Conservation (phyloP, 2,113 vertebrate genomes). For the Apteryx owenii region DNA sequence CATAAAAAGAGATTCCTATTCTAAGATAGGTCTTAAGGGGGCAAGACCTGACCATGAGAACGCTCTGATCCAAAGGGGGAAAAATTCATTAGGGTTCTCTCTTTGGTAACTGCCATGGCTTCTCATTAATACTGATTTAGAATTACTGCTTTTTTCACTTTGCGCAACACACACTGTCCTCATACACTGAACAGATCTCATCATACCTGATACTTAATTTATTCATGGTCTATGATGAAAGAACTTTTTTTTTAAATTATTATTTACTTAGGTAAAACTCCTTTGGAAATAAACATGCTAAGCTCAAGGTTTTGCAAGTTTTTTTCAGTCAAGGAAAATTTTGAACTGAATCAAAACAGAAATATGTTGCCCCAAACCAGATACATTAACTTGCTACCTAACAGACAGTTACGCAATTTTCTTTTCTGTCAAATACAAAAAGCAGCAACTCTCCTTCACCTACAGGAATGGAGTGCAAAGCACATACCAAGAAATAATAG, state of each 20-base stretch:
- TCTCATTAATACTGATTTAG: neutral
- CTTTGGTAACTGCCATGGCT: neutral
- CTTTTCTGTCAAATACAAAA: neutral
- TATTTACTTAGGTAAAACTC: neutral
- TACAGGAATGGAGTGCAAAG: fast-evolving
- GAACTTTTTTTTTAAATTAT: neutral
- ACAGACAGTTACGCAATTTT: neutral
- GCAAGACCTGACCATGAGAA: neutral
- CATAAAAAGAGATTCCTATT: neutral
- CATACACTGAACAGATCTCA: neutral
- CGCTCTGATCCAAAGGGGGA: neutral
- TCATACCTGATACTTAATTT: neutral
- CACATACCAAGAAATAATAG: neutral
- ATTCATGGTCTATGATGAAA: neutral
- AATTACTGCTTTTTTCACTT: neutral
- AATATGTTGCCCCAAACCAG: neutral
- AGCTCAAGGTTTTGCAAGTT: neutral
- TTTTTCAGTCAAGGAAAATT: neutral
- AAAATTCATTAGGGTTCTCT: neutral
- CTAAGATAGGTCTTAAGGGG: neutral
- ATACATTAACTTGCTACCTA: neutral
- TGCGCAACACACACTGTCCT: neutral
- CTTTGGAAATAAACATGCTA: neutral
- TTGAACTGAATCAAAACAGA: neutral
- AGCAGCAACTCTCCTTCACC: neutral